phyloP scores from a whole-genome alignment of 2,113 vertebrate genomes.

The Corydoras sp. region DNA sequence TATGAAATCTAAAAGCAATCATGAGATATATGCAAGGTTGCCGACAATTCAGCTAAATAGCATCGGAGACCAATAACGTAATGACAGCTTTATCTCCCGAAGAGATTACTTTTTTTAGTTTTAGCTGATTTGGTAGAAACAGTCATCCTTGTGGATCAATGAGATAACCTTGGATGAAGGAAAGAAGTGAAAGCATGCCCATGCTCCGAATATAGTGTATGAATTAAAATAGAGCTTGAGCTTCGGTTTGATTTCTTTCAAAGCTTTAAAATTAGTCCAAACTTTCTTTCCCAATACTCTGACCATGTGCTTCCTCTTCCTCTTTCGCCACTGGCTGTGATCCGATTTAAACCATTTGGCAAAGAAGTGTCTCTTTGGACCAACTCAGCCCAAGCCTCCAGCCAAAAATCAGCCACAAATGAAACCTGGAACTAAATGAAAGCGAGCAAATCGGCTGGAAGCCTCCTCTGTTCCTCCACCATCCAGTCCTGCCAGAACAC shows the following conservation, averaged over 20 bases:
- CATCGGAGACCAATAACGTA: constrained; percentile 8
- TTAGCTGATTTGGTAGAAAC: constrained; percentile 4
- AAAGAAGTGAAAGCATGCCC: not conserved
- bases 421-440: constrained; percentile 53
- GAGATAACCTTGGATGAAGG: constrained; percentile 64
- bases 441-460: constrained; percentile 44
- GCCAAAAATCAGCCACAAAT: constrained; percentile 57
- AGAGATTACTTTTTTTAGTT: not conserved
- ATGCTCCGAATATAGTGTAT: no score
- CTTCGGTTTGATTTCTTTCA: no score
- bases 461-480: constrained; percentile 35
- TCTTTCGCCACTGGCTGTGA: constrained; percentile 44
- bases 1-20: constrained; percentile 2
- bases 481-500: constrained; percentile 42
- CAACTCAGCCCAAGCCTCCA: constrained; percentile 4
- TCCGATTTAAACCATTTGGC: constrained; percentile 60
- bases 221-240: no score
- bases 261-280: not conserved
- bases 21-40: constrained; percentile 11
- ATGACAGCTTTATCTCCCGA: not conserved
- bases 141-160: constrained; percentile 51
- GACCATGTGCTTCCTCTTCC: constrained; percentile 22
- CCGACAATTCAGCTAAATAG: not conserved
- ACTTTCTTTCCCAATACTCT: constrained; percentile 5
- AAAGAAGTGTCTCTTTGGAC: constrained; percentile 12